Percentiles rank a stretch among this genome's conserved stretches.
These are phyloP conservation scores for Perca fluviatilis DNA, from an alignment of 2,113 vertebrate genomes.

Conservation along the genomic window DNA sequence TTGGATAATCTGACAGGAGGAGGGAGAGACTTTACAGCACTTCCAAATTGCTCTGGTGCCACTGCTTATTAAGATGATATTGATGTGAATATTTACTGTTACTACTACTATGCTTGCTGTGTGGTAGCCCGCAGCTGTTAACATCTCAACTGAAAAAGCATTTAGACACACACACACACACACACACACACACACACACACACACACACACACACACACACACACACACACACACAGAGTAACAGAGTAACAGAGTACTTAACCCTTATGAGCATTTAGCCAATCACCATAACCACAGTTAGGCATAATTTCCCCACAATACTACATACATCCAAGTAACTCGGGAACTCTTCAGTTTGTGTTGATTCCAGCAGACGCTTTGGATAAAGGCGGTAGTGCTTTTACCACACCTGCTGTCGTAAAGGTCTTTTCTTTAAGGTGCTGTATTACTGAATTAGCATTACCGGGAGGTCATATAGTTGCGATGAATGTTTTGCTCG, in stretches of 20 bases:
- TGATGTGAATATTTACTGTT: slow-evolving; percentile 66
- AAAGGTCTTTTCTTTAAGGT: too few relatives aligned
- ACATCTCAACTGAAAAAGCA: slow-evolving; percentile 39
- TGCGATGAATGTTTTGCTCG: too few relatives aligned
- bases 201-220: slow-evolving; percentile 29
- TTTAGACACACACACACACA: slow-evolving; percentile 40
- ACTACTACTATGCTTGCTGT: slow-evolving; percentile 29
- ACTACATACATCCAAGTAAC: neutral
- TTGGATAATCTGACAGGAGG: slow-evolving; percentile 34
- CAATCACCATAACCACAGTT: neutral
- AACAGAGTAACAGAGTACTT: slow-evolving; percentile 19
- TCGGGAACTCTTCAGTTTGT: neutral
- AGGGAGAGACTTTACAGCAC: slow-evolving; percentile 32
- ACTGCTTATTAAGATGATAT: slow-evolving; percentile 56
- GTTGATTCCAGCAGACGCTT: too few relatives aligned
- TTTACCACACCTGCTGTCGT: too few relatives aligned
- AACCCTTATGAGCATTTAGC: slow-evolving; percentile 3
- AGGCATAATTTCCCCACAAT: slow-evolving; percentile 2
- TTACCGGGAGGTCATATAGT: too few relatives aligned
- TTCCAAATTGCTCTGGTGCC: slow-evolving; percentile 48
- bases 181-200: neutral
- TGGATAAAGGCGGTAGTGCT: too few relatives aligned
- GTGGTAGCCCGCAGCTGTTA: slow-evolving; percentile 54
- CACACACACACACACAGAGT: neutral
- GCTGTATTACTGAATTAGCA: too few relatives aligned